Evolutionary conservation across 1,140 invertebrate genomes (phyloP).

Genomic region (Ceratosolen fusciceps): DNA sequence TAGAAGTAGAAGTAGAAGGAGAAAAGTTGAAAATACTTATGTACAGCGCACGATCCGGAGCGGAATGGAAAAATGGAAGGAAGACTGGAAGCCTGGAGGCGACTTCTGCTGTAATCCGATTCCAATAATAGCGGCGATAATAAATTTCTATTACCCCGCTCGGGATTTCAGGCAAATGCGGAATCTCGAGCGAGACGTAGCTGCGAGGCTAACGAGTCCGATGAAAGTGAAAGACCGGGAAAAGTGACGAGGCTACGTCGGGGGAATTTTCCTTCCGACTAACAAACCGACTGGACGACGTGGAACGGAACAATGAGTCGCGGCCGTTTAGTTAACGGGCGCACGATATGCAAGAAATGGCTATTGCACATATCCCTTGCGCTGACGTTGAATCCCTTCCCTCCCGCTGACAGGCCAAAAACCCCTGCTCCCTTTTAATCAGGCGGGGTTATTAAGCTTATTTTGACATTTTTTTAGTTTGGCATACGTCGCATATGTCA

Average conservation of each 20-base stretch:
- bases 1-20: too few species aligned
- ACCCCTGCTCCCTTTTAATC: too few species aligned
- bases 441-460: too few species aligned
- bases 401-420: too few species aligned
- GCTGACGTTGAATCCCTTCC: neutral
- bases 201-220: conserved; percentile 37
- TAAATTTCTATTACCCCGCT: conserved; percentile 30
- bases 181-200: neutral
- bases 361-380: conserved; percentile 31
- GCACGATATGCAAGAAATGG: neutral
- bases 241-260: neutral
- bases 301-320: conserved; percentile 17
- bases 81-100: neutral
- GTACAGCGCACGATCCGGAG: too few species aligned
- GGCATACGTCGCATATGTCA: too few species aligned
- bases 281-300: conserved; percentile 18
- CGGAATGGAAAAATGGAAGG: neutral
- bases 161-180: conserved; percentile 8
- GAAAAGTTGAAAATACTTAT: neutral
- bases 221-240: conserved; percentile 39
- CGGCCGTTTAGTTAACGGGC: too few species aligned
- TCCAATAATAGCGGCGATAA: conserved; percentile 9
- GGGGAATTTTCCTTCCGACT: neutral
- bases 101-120: neutral
- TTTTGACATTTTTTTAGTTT: too few species aligned